Evolutionary conservation across 2,113 vertebrate genomes (phyloP).

Genomic region (Rhadina sibilatrix): DNA sequence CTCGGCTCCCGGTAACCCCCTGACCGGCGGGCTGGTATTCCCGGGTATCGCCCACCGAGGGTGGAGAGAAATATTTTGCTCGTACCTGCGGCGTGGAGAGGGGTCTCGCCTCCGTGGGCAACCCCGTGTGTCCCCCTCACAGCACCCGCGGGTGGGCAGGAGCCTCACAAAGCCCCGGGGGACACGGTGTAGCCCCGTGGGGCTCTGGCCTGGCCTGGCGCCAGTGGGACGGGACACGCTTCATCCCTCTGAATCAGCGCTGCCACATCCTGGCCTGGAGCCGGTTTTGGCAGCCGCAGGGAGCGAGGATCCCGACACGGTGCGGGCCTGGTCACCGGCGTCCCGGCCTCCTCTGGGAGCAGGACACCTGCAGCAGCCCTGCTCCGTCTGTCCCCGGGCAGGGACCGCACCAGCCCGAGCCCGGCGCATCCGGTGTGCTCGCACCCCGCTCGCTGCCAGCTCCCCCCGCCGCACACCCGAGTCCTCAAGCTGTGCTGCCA

Average conservation of each 20-base stretch:
- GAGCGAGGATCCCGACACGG: not conserved
- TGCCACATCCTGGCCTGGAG: not conserved
- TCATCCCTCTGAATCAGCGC: not conserved
- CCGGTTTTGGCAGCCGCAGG: not conserved
- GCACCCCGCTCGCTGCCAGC: not conserved
- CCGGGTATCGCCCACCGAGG: not conserved
- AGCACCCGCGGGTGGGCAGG: not conserved
- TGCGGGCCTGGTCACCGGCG: not conserved
- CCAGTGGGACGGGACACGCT: not conserved
- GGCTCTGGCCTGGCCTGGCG: not conserved
- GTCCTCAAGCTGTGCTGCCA: conserved; percentile 47
- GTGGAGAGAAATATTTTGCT: not conserved
- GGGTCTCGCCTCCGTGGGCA: not conserved
- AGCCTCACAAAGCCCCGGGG: not conserved
- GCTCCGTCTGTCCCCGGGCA: not conserved
- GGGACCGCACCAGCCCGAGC: not conserved
- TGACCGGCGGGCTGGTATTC: not conserved
- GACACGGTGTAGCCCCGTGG: not conserved
- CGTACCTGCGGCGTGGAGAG: not conserved
- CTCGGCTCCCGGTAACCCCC: not conserved
- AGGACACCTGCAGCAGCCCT: not conserved
- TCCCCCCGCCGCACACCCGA: not conserved
- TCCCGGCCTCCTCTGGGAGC: not conserved
- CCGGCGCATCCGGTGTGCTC: fast-evolving
- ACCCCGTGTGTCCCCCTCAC: fast-evolving